These are phyloP conservation scores for Cygnus buccinator DNA, from an alignment of 2,113 vertebrate genomes.

Conservation along the genomic window DNA sequence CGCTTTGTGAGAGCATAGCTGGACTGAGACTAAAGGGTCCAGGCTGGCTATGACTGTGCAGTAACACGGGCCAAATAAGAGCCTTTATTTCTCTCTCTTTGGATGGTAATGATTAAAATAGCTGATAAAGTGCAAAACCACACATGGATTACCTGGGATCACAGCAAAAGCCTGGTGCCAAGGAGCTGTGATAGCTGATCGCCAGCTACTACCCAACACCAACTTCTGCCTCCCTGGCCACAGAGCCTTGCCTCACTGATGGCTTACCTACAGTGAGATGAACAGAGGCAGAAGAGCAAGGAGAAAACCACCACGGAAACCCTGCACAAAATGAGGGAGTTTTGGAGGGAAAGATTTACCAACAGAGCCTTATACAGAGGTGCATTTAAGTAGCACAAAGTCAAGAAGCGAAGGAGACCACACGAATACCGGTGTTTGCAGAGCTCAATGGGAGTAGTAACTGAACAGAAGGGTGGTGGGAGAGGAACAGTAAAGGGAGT, in stretches of 20 bases:
- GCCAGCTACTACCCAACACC: neutral
- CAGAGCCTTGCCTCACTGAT: neutral
- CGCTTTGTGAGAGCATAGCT: neutral
- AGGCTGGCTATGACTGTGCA: fast-evolving
- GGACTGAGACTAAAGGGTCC: neutral
- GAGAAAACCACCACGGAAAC: neutral
- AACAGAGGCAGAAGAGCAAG: neutral
- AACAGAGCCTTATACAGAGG: neutral
- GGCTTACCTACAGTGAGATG: neutral
- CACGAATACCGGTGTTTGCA: neutral
- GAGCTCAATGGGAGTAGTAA: neutral
- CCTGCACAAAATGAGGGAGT: neutral
- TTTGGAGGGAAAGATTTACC: neutral
- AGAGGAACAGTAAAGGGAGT: neutral
- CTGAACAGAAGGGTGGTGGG: neutral
- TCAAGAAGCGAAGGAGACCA: neutral
- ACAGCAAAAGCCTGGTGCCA: neutral
- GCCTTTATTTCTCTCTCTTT: neutral
- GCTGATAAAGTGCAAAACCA: neutral
- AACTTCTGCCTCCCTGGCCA: fast-evolving
- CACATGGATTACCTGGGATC: neutral
- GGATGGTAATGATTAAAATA: neutral
- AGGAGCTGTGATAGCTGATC: neutral
- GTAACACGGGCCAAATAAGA: neutral
- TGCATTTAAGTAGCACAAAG: neutral